phyloP scores from a whole-genome alignment of 2,113 vertebrate species.

The Alectura lathami region DNA sequence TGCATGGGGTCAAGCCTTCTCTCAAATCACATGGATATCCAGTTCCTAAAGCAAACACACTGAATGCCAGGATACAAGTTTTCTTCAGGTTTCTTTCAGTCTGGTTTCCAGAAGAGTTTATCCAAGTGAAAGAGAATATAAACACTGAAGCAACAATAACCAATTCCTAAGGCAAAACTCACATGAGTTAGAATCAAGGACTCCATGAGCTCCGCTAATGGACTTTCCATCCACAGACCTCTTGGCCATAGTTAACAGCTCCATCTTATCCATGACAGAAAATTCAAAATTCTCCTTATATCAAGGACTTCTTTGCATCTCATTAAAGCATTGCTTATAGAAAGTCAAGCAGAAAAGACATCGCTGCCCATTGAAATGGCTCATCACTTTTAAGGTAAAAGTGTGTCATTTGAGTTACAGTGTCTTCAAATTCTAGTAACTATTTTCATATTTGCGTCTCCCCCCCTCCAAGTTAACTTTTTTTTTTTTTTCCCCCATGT shows the following conservation, averaged over 20 bases:
- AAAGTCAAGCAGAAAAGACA: background rate
- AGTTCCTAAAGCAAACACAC: conserved; percentile 6
- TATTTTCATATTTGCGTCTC: background rate
- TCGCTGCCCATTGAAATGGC: background rate
- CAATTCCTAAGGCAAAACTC: background rate
- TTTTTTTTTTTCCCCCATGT: background rate
- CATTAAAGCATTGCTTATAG: background rate
- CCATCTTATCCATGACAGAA: background rate
- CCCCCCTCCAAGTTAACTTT: background rate
- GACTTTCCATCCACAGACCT: background rate
- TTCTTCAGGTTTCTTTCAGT: background rate
- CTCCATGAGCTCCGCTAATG: background rate
- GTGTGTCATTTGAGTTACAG: background rate
- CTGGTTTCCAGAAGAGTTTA: background rate
- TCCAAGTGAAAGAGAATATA: background rate
- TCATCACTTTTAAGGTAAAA: background rate
- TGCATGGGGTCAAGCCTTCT: background rate
- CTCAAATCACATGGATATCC: background rate
- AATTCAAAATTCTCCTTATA: background rate
- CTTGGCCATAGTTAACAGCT: background rate
- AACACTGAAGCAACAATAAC: background rate
- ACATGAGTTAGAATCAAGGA: background rate
- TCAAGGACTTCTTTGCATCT: background rate
- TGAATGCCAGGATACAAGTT: background rate
- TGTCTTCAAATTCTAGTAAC: background rate